A percentile compares a stretch with the other conserved stretches of the same genome.
Evolutionary conservation across 2,888 invertebrate genomes (phyloP).

Genomic region (Hydrotaea cyrtoneurina): DNA sequence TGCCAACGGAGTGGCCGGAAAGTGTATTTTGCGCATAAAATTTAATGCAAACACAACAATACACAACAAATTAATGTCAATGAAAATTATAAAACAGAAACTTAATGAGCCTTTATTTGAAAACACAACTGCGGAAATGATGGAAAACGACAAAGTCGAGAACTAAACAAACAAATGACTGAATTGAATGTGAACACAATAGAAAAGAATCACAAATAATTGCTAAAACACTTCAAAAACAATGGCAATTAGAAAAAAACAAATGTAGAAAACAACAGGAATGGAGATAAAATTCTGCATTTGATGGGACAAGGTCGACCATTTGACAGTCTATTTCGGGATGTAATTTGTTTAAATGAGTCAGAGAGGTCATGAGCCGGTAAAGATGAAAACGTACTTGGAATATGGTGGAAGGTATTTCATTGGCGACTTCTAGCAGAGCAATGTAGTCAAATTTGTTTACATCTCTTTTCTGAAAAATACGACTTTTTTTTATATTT

Average conservation of each 20-base stretch:
- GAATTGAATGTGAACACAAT: not conserved
- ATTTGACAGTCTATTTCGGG: too few species aligned
- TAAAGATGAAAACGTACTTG: too few species aligned
- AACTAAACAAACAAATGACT: slow-evolving; percentile 10
- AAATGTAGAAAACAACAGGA: not conserved
- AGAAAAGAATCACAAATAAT: slow-evolving; percentile 63
- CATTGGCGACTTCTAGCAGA: too few species aligned
- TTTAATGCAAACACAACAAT: not conserved
- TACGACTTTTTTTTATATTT: too few species aligned
- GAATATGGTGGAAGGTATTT: too few species aligned
- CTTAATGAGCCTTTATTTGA: slow-evolving; percentile 8
- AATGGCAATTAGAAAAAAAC: slow-evolving; percentile 60
- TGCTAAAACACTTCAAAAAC: slow-evolving; percentile 65
- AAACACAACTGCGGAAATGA: not conserved
- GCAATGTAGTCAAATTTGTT: too few species aligned
- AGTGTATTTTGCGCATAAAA: not conserved
- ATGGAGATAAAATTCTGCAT: too few species aligned
- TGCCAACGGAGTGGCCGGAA: not conserved
- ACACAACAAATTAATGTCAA: slow-evolving; percentile 24
- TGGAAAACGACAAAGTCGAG: not conserved
- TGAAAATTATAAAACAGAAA: slow-evolving; percentile 6
- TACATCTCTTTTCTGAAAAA: too few species aligned
- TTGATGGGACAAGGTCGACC: too few species aligned
- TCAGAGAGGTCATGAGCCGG: too few species aligned
- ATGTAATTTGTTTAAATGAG: too few species aligned